Conservation (phyloP, 2,797 vertebrate species). For the Platalea minor region DNA sequence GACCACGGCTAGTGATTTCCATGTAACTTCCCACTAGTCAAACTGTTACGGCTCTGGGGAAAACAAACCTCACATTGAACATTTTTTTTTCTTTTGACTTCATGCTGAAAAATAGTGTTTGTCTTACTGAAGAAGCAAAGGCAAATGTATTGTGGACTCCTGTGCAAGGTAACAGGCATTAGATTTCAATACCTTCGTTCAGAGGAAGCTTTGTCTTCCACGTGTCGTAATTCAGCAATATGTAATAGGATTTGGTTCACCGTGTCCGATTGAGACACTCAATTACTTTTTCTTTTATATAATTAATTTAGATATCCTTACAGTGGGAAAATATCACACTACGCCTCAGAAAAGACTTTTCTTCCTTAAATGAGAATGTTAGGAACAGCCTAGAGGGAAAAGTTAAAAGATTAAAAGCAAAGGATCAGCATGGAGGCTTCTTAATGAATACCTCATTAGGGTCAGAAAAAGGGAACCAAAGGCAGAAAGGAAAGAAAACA, state of each 20-base stretch:
- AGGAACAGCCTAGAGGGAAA: conserved; percentile 57
- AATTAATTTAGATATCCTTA: conserved; percentile 45
- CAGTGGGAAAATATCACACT: conserved; percentile 16
- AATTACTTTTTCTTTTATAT: conserved; percentile 36
- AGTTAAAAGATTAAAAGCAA: conserved; percentile 63
- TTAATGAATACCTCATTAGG: conserved; percentile 65
- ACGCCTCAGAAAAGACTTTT: conserved; percentile 28
- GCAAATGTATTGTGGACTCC: neutral
- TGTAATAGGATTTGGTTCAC: conserved; percentile 36
- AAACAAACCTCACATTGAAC: neutral
- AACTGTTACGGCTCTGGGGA: neutral
- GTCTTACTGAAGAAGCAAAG: neutral
- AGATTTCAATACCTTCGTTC: neutral
- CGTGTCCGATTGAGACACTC: conserved; percentile 22
- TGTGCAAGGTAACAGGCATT: neutral
- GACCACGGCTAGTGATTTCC: neutral
- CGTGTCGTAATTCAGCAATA: neutral
- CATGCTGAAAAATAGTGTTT: neutral
- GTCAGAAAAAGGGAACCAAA: conserved; percentile 41
- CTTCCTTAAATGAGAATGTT: conserved; percentile 43
- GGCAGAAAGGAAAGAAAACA: conserved; percentile 12
- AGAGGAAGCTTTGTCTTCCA: conserved; percentile 2
- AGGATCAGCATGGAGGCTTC: conserved; percentile 59
- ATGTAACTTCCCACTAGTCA: neutral
- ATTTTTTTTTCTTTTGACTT: neutral